phyloP scores from a whole-genome alignment of 2,797 vertebrate genomes.

The Columba guinea region DNA sequence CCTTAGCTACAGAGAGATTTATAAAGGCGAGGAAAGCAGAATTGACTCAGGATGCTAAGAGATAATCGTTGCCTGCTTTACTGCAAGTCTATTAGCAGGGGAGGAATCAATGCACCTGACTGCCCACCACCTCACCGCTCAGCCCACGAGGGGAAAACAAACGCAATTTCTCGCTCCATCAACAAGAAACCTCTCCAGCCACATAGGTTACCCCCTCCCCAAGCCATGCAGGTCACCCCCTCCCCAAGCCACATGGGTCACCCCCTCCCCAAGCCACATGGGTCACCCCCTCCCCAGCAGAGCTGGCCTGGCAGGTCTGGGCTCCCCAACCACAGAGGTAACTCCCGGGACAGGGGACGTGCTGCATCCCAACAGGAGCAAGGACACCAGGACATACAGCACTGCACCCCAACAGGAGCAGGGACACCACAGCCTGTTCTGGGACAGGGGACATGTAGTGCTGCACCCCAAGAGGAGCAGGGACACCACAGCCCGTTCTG shows the following conservation, averaged over 20 bases:
- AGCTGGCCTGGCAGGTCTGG: neutral
- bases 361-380: too few species aligned
- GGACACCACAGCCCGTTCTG: too few species aligned
- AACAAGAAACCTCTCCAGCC: neutral
- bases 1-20: neutral
- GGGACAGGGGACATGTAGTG: too few species aligned
- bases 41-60: rapidly evolving
- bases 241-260: too few species aligned
- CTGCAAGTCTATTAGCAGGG: neutral
- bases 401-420: too few species aligned
- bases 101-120: neutral
- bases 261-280: neutral
- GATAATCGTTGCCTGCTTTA: neutral
- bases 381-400: too few species aligned
- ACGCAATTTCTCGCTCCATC: neutral
- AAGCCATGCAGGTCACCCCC: too few species aligned
- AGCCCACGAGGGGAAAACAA: neutral
- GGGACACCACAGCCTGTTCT: too few species aligned
- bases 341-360: rapidly evolving
- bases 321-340: neutral
- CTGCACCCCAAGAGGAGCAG: too few species aligned
- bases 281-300: neutral
- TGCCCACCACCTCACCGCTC: neutral
- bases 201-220: neutral
- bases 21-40: rapidly evolving